Percentiles rank a stretch among this genome's conserved stretches.
phyloP scores from a whole-genome alignment of 2,797 vertebrate species.

The Chiloscyllium punctatum region DNA sequence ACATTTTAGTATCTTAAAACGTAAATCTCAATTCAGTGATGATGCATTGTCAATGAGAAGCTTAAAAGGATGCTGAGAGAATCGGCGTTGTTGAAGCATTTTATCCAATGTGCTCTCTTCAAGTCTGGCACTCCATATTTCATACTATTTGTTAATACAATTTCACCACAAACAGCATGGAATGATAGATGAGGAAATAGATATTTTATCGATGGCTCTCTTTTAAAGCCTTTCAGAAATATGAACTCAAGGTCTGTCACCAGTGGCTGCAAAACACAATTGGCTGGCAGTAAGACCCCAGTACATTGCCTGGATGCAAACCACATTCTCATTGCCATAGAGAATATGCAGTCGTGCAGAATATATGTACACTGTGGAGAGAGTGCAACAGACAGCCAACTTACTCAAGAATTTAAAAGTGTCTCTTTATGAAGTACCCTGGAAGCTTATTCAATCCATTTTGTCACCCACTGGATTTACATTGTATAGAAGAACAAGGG shows the following conservation, averaged over 20 bases:
- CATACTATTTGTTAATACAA: neutral
- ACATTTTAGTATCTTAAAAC: neutral
- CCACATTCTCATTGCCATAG: neutral
- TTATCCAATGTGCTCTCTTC: neutral
- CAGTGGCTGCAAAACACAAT: neutral
- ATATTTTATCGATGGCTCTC: neutral
- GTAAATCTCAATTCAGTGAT: neutral
- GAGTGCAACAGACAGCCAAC: neutral
- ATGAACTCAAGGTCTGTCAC: neutral
- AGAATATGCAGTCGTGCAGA: neutral
- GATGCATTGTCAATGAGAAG: neutral
- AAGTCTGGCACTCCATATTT: neutral
- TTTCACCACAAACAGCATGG: neutral
- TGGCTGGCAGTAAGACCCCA: neutral
- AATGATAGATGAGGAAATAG: neutral
- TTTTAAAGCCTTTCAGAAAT: neutral
- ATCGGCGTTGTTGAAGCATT: neutral
- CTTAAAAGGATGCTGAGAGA: neutral
- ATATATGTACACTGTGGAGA: neutral
- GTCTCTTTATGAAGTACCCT: neutral
- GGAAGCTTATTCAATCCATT: neutral
- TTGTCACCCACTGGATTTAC: neutral
- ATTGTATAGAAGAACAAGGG: neutral
- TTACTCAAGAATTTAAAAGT: neutral
- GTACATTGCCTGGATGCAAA: neutral